Conservation (phyloP, 1,140 invertebrate species). For the Tetranychus urticae region DNA sequence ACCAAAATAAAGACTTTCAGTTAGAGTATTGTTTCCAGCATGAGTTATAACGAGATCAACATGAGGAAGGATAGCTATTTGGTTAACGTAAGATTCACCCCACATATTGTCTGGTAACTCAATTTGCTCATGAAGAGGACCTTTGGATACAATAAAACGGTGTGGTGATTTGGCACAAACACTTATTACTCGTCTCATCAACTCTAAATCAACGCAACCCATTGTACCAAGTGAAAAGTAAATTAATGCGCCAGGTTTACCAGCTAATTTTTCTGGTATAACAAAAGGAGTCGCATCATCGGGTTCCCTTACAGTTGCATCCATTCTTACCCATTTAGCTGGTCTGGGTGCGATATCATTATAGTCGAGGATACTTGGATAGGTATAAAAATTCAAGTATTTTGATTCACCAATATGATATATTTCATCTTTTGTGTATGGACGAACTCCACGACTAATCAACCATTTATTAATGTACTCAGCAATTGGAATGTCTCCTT, state of each 20-base stretch:
- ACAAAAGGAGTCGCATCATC: not conserved
- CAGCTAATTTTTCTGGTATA: not conserved
- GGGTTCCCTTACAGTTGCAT: not conserved
- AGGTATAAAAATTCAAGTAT: too few species aligned
- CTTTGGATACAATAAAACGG: not conserved
- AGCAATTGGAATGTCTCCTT: not conserved
- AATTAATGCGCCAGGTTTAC: conserved; percentile 2
- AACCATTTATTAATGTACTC: too few species aligned
- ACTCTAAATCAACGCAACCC: conserved; percentile 11
- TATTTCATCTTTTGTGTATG: too few species aligned
- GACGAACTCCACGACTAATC: too few species aligned
- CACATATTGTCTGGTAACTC: conserved; percentile 5
- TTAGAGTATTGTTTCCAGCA: conserved; percentile 11
- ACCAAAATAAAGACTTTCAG: not conserved
- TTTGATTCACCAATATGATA: too few species aligned
- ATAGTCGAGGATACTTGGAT: too few species aligned
- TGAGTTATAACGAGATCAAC: conserved; percentile 16
- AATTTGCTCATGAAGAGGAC: not conserved
- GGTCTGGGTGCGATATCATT: too few species aligned
- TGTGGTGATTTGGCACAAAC: not conserved
- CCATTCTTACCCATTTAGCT: not conserved
- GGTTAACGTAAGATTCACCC: conserved; percentile 3
- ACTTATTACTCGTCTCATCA: not conserved
- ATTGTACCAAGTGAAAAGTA: conserved; percentile 8
- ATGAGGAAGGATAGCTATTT: not conserved